Evolutionary conservation across 2,113 vertebrate genomes (phyloP), one percentile per base, ranked within the genome.

Genomic region (Lamprotornis superbus): DNA sequence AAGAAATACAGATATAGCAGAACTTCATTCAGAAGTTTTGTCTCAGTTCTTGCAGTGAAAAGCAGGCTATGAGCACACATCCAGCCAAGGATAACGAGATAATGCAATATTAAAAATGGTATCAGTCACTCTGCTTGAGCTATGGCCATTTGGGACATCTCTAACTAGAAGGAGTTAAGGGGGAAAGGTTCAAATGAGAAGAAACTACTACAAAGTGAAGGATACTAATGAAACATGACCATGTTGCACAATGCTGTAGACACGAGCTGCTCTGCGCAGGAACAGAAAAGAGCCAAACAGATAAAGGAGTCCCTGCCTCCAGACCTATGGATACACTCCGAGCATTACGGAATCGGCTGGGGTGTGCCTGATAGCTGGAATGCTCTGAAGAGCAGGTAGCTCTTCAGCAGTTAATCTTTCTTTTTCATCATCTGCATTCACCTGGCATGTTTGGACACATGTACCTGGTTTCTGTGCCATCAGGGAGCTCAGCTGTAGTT

Each of bases 341-440:
- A 95, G 89, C 65, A 10, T 76, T 92, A 75, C 49, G 15, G 55
- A 67, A 75, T 44, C 6, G 4, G 40, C 74, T 79, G 87, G 94
- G 94, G 93, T 93, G 94, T 96, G 96, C 89, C 94, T 89, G 94
- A 87, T 76, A 91, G 69, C 77, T 95, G 94, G 89, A 95, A 95
- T 87, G 87, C 94, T 95, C 87, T 73, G 84, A 77, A 82, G 42
- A 95, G 82, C 95, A 95, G 96, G 93, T 95, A 95, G 91, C 84
- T 95, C 84, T 55, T 65, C 68, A 94, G 94, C 91, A 94, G 53
- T 91, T 97, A 93, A 95, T 95, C 95, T 90, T 89, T 57, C 87
- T 65, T 95, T 95, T 91, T 91, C 90, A 91, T 94, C 90, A 95
- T 77, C 81, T 76, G 46, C 84, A 61, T 93, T 91, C 6, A 12